These are phyloP conservation scores for Harpagifer antarcticus DNA, from an alignment of 2,797 vertebrate genomes.

Conservation along the genomic window DNA sequence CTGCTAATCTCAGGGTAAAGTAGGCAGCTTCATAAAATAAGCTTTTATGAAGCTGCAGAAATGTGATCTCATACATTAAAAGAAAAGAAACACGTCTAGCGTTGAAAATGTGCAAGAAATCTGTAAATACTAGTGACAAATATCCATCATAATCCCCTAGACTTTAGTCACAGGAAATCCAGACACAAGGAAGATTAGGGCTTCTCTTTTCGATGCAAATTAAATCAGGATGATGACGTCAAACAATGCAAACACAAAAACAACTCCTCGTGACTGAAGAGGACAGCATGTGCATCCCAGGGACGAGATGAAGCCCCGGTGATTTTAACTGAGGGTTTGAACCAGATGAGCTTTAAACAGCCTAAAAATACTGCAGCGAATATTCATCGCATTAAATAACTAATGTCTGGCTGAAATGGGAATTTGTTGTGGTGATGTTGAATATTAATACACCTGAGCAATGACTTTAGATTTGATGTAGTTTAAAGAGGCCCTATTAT, in stretches of 20 bases:
- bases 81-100: neutral
- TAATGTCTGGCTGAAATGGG: neutral
- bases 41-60: neutral
- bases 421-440: neutral
- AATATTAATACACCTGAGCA: neutral
- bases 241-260: slow-evolving; percentile 17
- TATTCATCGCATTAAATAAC: neutral
- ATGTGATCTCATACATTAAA: neutral
- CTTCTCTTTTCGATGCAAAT: slow-evolving; percentile 11
- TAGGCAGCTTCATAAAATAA: slow-evolving; percentile 6
- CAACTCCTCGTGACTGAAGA: slow-evolving; percentile 25
- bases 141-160: neutral
- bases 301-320: slow-evolving; percentile 31
- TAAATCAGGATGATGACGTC: slow-evolving; percentile 11
- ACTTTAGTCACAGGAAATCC: neutral
- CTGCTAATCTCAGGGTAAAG: slow-evolving; percentile 20
- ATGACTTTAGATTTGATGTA: neutral
- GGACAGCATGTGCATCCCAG: slow-evolving; percentile 24
- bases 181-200: neutral
- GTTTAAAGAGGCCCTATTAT: neutral
- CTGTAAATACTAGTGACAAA: neutral
- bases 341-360: slow-evolving; percentile 34
- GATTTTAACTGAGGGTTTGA: slow-evolving; percentile 16
- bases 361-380: slow-evolving; percentile 8
- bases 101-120: neutral